phyloP scores from a whole-genome alignment of 2,797 vertebrate species.

The Eulemur rubriventer region DNA sequence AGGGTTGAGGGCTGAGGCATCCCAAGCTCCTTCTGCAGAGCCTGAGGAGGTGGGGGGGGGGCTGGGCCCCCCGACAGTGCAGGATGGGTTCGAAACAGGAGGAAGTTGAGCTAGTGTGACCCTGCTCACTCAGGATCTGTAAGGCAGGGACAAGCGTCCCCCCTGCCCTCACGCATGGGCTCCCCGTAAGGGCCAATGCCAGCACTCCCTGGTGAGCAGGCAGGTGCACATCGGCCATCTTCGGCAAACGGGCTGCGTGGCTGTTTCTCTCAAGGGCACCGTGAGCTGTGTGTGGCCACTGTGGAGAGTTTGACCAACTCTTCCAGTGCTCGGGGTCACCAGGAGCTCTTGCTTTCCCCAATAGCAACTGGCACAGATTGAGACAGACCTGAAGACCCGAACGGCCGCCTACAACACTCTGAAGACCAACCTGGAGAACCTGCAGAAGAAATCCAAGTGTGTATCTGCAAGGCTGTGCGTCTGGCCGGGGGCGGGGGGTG shows the following conservation, averaged over 20 bases:
- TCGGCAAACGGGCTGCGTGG: fast-evolving
- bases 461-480: slow-evolving; percentile 66
- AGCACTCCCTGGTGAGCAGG: too few relatives aligned
- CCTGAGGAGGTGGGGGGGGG: fast-evolving
- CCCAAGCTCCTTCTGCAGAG: neutral
- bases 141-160: fast-evolving
- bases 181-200: fast-evolving
- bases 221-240: too few relatives aligned
- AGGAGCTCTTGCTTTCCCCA: slow-evolving; percentile 46
- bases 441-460: slow-evolving; percentile 90
- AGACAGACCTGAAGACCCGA: slow-evolving; percentile 92
- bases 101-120: neutral
- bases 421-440: slow-evolving; percentile 89
- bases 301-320: too few relatives aligned
- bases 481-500: neutral
- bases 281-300: neutral
- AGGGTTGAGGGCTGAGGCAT: fast-evolving
- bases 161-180: neutral
- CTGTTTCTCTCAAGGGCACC: too few relatives aligned
- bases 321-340: neutral
- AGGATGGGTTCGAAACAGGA: neutral
- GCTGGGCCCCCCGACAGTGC: fast-evolving
- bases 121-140: neutral
- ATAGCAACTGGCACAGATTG: slow-evolving; percentile 94
- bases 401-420: slow-evolving; percentile 88